Base-by-base conservation (phyloP, 2,888 invertebrate genomes). In the Meloe dianella region DNA sequence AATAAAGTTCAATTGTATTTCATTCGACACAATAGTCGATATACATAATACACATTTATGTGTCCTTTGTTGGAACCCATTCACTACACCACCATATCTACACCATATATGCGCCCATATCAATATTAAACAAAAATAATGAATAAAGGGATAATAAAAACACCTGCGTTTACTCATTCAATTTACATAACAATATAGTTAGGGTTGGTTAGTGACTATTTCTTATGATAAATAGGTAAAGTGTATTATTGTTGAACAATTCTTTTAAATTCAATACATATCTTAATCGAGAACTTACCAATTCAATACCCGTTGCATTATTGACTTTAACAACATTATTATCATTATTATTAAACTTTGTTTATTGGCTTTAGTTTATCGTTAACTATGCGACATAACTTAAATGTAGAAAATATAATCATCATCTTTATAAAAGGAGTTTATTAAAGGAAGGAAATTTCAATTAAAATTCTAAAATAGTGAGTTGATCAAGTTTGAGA, bases 161-260 rank as follows among this genome's bases (percentile, higher is more conserved):
- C 41, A 61, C 61, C 41, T 61, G 61, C 61, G 30, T 59, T 59
- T 35, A 59, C 30, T 24, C 59, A 35, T 22, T 35, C 24, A 35
- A 59, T 59, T 59, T 59, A 32, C 59, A 59, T 59, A 59, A 59
- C 59, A 59, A 59, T 59, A 35, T 17, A 7, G 35, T 54, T 24
- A 35, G 38, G 59, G 59, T 14, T 59, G 35, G 30, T 29, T 58
- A 30, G 58, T 38, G 29, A 35, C 35, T 20, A 10, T 14, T 22
- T 38, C 35, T 29, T 10, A n/a, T n/a, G n/a, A n/a, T n/a, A n/a
- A n/a, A n/a, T n/a, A n/a, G n/a, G n/a, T n/a, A n/a, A n/a, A n/a
- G n/a, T n/a, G n/a, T n/a, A n/a, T n/a, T n/a, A 14, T 12, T 14
- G 12, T 35, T 17, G 35, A 35, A n/a, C n/a, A 14, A 17, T 41